Evolutionary conservation across 2,113 vertebrate genomes (phyloP).

Genomic region (Arenaria interpres): DNA sequence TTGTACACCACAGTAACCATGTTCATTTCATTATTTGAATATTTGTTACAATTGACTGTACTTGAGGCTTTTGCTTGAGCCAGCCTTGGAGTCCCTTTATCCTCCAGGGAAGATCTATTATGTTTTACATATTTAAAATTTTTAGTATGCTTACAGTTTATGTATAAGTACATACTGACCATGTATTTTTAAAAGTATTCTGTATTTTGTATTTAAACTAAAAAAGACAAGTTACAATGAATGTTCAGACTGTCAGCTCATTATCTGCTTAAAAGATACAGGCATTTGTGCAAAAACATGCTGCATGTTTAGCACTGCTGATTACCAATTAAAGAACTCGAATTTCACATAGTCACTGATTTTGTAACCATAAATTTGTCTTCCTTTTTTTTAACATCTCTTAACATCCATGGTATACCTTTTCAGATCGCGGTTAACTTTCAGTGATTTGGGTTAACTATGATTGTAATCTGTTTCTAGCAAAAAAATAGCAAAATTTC

Average conservation of each 20-base stretch:
- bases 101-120: not conserved
- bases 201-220: not conserved
- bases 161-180: not conserved
- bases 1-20: not conserved
- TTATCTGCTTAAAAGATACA: not conserved
- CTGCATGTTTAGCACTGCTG: not conserved
- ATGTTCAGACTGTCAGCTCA: not conserved
- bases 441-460: not conserved
- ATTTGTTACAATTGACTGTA: not conserved
- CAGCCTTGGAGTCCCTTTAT: not conserved
- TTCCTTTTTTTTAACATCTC: not conserved
- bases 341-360: not conserved
- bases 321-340: not conserved
- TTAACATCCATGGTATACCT: not conserved
- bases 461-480: not conserved
- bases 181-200: not conserved
- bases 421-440: not conserved
- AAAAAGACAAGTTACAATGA: not conserved
- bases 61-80: not conserved
- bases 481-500: not conserved
- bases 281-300: not conserved
- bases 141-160: not conserved
- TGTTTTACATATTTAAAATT: not conserved
- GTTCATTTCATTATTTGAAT: not conserved
- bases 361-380: not conserved